These are phyloP conservation scores for Bolinopsis microptera DNA, from an alignment of 37 sponge, comb jelly and placozoan genomes.

Conservation along the genomic window DNA sequence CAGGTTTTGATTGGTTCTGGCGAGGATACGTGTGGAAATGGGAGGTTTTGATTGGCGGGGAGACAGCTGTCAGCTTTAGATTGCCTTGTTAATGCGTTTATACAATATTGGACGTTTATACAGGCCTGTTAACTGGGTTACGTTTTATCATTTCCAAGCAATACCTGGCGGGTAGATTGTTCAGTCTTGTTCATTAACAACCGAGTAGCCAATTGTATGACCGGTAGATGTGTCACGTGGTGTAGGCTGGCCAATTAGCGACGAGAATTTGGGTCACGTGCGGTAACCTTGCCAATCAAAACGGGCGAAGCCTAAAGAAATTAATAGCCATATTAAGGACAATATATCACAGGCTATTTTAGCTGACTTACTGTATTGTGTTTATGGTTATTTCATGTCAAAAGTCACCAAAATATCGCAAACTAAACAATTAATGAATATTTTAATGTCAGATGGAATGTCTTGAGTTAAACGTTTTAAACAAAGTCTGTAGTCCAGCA, in stretches of 20 bases:
- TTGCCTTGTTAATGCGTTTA: background rate
- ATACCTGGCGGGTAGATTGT: background rate
- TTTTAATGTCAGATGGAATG: too few species aligned
- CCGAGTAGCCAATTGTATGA: background rate
- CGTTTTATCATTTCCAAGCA: background rate
- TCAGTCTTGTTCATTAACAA: background rate
- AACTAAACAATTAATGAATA: background rate
- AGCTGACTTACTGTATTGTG: background rate
- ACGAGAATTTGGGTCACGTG: background rate
- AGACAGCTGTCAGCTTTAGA: background rate
- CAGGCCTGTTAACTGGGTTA: background rate
- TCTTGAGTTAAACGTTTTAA: too few species aligned
- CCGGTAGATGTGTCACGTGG: background rate
- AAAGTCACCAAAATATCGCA: background rate
- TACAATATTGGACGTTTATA: too few species aligned
- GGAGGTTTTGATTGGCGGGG: background rate
- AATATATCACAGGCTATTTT: background rate
- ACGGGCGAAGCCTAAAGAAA: background rate
- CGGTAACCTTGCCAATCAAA: background rate
- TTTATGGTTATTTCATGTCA: background rate
- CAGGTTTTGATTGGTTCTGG: too few species aligned
- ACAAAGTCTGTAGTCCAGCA: too few species aligned
- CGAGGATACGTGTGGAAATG: too few species aligned
- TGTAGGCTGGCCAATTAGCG: background rate
- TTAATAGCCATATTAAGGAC: background rate